These are phyloP conservation scores for Pteruthius melanotis DNA, from an alignment of 2,113 vertebrate genomes.

Conservation along the genomic window DNA sequence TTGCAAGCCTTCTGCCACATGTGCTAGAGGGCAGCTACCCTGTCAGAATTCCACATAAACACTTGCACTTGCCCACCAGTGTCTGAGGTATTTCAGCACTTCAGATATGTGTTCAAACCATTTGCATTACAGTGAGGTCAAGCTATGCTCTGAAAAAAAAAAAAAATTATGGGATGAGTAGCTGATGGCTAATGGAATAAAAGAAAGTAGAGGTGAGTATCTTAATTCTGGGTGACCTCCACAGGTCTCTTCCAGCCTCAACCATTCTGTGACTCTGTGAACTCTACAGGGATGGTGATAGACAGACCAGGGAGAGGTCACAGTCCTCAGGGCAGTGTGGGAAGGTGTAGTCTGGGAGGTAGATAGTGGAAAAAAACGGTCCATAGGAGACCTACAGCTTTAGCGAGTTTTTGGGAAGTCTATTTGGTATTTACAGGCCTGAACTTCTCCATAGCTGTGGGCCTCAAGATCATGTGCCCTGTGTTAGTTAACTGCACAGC, in stretches of 20 bases:
- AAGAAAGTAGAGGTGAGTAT: neutral
- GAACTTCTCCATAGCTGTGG: neutral
- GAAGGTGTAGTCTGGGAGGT: neutral
- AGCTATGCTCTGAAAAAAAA: neutral
- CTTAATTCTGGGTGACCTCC: neutral
- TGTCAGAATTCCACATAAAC: neutral
- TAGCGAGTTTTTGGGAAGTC: neutral
- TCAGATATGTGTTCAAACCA: neutral
- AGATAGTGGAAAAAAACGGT: neutral
- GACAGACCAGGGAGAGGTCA: fast-evolving
- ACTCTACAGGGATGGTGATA: neutral
- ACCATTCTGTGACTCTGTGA: neutral
- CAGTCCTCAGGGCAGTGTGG: neutral
- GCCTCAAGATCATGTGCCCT: neutral
- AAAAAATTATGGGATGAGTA: neutral
- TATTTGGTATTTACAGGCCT: neutral
- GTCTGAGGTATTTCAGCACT: neutral
- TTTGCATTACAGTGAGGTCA: neutral
- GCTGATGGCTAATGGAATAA: neutral
- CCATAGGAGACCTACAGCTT: neutral
- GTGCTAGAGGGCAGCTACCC: neutral
- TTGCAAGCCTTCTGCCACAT: neutral
- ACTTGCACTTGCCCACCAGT: neutral
- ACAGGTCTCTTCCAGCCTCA: neutral
- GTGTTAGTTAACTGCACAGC: neutral